These are phyloP conservation scores for Mya arenaria DNA, from an alignment of 1,140 invertebrate genomes.

Conservation along the genomic window DNA sequence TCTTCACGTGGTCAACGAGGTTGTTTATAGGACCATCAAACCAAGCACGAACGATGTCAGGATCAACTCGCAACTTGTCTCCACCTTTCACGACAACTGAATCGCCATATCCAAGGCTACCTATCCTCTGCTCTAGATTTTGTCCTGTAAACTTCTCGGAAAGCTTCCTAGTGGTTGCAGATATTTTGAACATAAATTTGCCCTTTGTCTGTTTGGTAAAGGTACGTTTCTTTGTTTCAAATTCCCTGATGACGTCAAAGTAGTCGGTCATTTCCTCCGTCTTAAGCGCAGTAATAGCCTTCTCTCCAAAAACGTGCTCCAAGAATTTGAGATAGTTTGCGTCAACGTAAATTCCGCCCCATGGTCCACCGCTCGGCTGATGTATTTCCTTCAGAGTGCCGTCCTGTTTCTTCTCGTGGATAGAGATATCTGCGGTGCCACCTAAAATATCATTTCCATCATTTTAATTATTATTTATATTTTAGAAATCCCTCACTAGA, in stretches of 20 bases:
- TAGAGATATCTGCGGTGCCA: constrained; percentile 60
- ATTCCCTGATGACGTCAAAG: constrained; percentile 51
- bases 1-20: constrained; percentile 5
- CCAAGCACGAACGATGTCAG: constrained; percentile 4
- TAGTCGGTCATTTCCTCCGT: constrained; percentile 37
- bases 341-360: constrained; percentile 60
- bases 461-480: too few species aligned
- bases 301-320: constrained; percentile 34
- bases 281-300: constrained; percentile 25
- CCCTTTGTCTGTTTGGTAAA: constrained; percentile 16
- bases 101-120: not conserved
- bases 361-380: constrained; percentile 56
- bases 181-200: constrained; percentile 2
- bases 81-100: not conserved
- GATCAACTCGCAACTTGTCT: not conserved
- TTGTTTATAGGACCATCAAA: constrained; percentile 16
- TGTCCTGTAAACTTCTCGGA: not conserved
- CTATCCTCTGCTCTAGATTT: not conserved
- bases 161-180: not conserved
- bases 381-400: constrained; percentile 53
- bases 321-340: constrained; percentile 38
- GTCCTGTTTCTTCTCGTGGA: constrained; percentile 50
- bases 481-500: too few species aligned
- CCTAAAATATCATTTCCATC: constrained; percentile 55
- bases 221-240: constrained; percentile 55